Evolutionary conservation across 2,113 vertebrate genomes (phyloP), one percentile per base, ranked within the genome.

Genomic region (Leptobrachium leishanense): DNA sequence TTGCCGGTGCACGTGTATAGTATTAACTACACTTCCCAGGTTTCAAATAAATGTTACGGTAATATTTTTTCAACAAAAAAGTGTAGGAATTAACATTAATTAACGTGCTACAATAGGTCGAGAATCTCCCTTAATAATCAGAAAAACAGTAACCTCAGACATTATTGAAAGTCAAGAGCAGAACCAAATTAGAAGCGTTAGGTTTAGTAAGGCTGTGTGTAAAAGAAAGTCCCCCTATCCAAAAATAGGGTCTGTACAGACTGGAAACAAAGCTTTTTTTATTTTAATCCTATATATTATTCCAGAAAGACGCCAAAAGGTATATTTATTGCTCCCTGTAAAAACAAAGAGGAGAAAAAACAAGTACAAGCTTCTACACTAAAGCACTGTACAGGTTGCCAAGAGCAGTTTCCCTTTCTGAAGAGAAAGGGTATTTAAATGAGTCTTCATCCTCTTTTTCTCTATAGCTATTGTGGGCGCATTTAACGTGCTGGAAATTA

Each of bases 331-430:
- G 64, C 70, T 57, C 5, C 31, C 46, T 11, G 67, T 57, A 55
- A 71, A 63, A 72, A 71, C 42, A 65, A 79, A 79, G 6, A 69
- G 41, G 13, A 68, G 31, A 64, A 73, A 67, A 68, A 55, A 66
- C 54, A 70, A 20, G 63, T 54, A 72, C 9, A 74, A 55, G 40
- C 6, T 62, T n/a, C n/a, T 5, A 68, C 63, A 40, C 63, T 73
- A 73, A 73, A 71, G 76, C 53, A 46, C 4, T 11, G 46, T 68
- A 20, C 59, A 39, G 11, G 12, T 74, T 74, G 77, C 70, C 77
- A 80, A 73, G 62, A 74, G 50, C 77, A n/a, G 50, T 80, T 73
- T 80, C 77, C 77, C 72, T 73, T 13, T 59, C 50, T 31, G 71
- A 67, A 41, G 11, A 67, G 63, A 80, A 73, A 57, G 54, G 50